Conservation (phyloP, 2,888 invertebrate genomes). For the Malthinus seriepunctatus region DNA sequence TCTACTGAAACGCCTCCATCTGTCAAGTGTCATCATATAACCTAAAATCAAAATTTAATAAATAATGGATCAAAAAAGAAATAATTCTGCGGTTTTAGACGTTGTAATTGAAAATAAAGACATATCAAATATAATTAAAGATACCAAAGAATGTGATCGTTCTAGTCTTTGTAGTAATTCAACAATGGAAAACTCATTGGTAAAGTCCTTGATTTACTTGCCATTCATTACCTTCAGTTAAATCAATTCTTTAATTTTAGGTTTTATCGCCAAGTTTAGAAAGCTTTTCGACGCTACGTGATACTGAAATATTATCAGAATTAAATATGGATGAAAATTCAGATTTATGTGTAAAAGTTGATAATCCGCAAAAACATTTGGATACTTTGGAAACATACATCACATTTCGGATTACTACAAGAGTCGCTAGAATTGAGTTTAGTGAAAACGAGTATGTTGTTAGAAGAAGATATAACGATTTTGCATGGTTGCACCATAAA, state of each 20-base stretch:
- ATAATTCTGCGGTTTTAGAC: conserved; percentile 53
- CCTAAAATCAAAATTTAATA: conserved; percentile 10
- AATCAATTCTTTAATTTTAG: conserved; percentile 43
- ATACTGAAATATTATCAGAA: conserved; percentile 60
- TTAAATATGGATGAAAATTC: conserved; percentile 58
- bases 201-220: conserved; percentile 26
- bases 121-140: conserved; percentile 47
- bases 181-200: conserved; percentile 50
- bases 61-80: conserved; percentile 32
- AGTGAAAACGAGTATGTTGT: conserved; percentile 67
- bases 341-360: conserved; percentile 69
- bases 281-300: conserved; percentile 63
- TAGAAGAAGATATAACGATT: conserved; percentile 72
- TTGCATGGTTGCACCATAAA: conserved; percentile 69
- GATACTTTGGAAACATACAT: conserved; percentile 73
- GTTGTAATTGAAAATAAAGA: conserved; percentile 54
- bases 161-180: conserved; percentile 49
- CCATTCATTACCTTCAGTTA: not conserved
- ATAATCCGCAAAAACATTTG: conserved; percentile 73
- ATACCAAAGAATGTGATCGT: conserved; percentile 47
- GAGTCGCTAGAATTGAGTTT: conserved; percentile 67
- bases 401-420: conserved; percentile 69
- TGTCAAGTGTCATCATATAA: not conserved
- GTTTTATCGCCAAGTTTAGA: conserved; percentile 63
- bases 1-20: not conserved